Conservation (phyloP, 2,113 vertebrate genomes). For the Siphamia tubifer region DNA sequence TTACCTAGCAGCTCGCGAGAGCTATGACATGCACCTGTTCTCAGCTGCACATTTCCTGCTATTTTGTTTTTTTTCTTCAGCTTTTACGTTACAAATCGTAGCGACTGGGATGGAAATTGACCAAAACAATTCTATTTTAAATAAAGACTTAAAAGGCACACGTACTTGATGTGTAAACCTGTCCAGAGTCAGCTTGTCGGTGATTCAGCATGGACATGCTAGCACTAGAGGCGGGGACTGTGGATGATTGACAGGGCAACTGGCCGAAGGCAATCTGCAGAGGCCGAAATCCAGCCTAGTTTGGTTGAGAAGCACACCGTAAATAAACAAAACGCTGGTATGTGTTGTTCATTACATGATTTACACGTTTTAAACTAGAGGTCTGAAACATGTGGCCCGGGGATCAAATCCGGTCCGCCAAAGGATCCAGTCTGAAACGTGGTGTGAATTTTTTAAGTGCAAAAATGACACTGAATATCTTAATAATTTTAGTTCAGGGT, state of each 20-base stretch:
- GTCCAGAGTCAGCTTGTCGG: constrained; percentile 37
- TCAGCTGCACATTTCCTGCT: constrained; percentile 1
- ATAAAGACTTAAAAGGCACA: background rate
- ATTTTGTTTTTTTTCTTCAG: background rate
- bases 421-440: too few relatives aligned
- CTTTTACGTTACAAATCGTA: fast-evolving
- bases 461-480: too few relatives aligned
- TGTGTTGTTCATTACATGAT: too few relatives aligned
- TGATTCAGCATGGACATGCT: constrained; percentile 49
- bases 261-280: background rate
- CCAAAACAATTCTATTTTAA: background rate
- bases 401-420: too few relatives aligned
- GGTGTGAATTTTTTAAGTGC: too few relatives aligned
- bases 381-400: too few relatives aligned
- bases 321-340: constrained; percentile 36
- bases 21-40: constrained; percentile 56
- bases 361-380: too few relatives aligned
- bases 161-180: constrained; percentile 63
- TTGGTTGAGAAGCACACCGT: constrained; percentile 62
- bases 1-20: background rate
- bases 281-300: background rate
- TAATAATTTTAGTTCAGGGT: too few relatives aligned
- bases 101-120: background rate
- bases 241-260: constrained; percentile 48
- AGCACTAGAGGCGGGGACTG: constrained; percentile 1